Evolutionary conservation across 2,797 vertebrate genomes (phyloP), one percentile per base, ranked within the genome.

Genomic region (Heteromormyrus szaboi): DNA sequence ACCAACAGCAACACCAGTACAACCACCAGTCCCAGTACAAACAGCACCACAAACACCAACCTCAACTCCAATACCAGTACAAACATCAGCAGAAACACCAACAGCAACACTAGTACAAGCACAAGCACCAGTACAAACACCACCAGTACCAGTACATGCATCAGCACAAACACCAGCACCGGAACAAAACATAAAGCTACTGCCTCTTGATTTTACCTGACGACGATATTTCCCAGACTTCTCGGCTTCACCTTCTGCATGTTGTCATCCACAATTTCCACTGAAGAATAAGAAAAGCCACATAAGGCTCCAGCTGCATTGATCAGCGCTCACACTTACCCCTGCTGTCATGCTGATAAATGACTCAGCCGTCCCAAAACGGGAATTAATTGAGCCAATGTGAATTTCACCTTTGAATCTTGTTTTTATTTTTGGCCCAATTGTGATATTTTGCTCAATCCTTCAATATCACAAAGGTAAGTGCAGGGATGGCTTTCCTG

Each of bases 171-270:
- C 59, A 29, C 59, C 59, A 65, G 22, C 22, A 65, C 62, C 62
- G 29, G 62, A 11, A 12, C 62, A 33, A 12, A 68, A 68, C 62
- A 68, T 25, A 33, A 68, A 33, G 25, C 11, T 68, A 44, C 37
- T 37, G 33, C 17, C 37, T 37, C 37, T 19, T 79, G 14, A 79
- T 44, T 17, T 76, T 79, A 79, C 72, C 72, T 79, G 33, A 79
- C 72, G 17, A 79, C 72, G 72, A 79, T 79, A 79, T 79, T 79
- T 79, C 72, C 72, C 72, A 79, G 17, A 79, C 37, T 79, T 79
- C 72, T 37, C 14, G 33, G 72, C 72, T 44, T 79, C 72, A 79
- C 72, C 37, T 79, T 44, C 33, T 79, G 72, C 72, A 79, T 44
- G 33, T 79, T 79, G 72, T 79, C 72, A 79, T 79, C 72, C 37